Evolutionary conservation across 1,140 invertebrate species (phyloP).

Genomic region (Heliothis subflexa): DNA sequence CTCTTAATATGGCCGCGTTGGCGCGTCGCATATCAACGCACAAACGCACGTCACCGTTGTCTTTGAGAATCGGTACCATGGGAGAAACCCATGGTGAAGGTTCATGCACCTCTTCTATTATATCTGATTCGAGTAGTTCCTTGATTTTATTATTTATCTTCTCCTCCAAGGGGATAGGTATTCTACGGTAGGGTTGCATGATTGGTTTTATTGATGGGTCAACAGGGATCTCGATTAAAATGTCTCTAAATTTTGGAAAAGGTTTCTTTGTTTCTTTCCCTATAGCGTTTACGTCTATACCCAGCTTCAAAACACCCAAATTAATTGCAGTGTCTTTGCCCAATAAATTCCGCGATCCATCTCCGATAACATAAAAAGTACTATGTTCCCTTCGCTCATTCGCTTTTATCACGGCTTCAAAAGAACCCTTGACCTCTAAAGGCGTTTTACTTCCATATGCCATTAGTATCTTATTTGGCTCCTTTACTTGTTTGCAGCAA

Average conservation of each 20-base stretch:
- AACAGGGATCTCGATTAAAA: constrained; percentile 62
- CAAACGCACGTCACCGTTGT: constrained; percentile 65
- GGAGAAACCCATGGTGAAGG: not conserved
- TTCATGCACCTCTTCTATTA: not conserved
- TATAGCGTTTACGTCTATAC: not conserved
- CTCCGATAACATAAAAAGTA: too few relatives aligned
- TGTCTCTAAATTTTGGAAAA: constrained; percentile 68
- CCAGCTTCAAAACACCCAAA: too few relatives aligned
- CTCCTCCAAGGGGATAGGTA: constrained; percentile 63
- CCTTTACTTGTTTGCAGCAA: too few relatives aligned
- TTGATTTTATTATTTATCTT: constrained; percentile 60
- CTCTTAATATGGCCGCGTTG: constrained; percentile 67
- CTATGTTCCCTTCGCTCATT: too few relatives aligned
- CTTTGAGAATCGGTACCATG: constrained; percentile 50
- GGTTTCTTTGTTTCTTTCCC: not conserved
- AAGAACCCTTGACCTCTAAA: too few relatives aligned
- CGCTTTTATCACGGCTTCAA: too few relatives aligned
- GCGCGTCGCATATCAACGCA: constrained; percentile 75
- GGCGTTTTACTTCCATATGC: too few relatives aligned
- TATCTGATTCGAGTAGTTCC: constrained; percentile 47
- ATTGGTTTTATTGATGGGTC: constrained; percentile 60
- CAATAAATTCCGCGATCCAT: too few relatives aligned
- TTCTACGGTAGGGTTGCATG: constrained; percentile 62
- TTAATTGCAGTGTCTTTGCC: too few relatives aligned
- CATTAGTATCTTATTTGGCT: too few relatives aligned